phyloP scores from a whole-genome alignment of 1,140 invertebrate genomes.

The Marisa cornuarietis region DNA sequence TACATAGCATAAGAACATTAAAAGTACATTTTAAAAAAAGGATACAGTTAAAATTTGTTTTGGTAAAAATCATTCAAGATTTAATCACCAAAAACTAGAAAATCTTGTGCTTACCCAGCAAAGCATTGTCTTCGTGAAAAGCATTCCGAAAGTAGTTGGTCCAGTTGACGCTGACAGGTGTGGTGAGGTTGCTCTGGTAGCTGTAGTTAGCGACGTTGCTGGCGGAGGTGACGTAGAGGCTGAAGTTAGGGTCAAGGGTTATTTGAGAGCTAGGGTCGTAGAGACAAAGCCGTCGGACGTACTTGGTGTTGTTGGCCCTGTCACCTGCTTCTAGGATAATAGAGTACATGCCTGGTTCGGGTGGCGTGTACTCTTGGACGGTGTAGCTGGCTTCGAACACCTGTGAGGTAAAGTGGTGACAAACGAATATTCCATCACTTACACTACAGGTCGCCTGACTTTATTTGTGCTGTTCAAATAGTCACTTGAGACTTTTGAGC shows the following conservation, averaged over 20 bases:
- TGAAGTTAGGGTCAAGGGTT: conserved; percentile 84
- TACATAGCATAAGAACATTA: no score
- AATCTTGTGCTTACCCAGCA: conserved; percentile 11
- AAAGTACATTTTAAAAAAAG: no score
- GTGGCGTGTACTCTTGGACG: conserved; percentile 12
- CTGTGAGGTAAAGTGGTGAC: not conserved
- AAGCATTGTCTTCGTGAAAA: conserved; percentile 26
- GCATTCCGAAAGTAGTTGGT: conserved; percentile 33
- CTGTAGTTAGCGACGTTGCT: conserved; percentile 5
- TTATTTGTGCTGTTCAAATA: no score
- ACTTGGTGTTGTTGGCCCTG: conserved; percentile 32
- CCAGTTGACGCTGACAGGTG: conserved; percentile 23
- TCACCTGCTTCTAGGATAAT: conserved; percentile 32
- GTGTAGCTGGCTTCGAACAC: not conserved
- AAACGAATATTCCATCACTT: no score
- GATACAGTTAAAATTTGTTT: no score
- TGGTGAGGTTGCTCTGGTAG: conserved; percentile 16
- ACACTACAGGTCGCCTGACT: no score
- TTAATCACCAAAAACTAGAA: no score
- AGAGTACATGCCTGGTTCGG: conserved; percentile 36
- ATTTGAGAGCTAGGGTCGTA: conserved; percentile 69
- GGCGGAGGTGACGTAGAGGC: conserved; percentile 69
- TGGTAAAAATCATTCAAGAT: no score
- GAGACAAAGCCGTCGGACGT: conserved; percentile 28
- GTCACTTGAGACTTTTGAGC: no score